Percentiles rank a stretch among this genome's conserved stretches.
phyloP scores from a whole-genome alignment of 2,797 vertebrate species.

The Myotis findleyi region DNA sequence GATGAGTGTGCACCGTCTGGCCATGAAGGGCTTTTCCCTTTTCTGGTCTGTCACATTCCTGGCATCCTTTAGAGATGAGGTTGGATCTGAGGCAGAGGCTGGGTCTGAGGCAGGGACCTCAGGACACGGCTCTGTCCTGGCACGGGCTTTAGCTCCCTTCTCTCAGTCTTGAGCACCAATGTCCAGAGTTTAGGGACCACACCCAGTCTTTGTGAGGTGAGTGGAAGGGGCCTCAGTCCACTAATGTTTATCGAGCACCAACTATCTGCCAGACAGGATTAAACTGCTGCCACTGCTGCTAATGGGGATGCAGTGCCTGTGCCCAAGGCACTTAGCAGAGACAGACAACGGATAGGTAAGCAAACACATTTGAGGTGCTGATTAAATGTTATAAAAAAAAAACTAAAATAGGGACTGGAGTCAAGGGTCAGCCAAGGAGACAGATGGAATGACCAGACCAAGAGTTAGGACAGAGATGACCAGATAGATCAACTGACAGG shows the following conservation, averaged over 20 bases:
- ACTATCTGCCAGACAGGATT: background rate
- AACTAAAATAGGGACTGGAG: background rate
- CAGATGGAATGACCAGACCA: conserved; percentile 7
- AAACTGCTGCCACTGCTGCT: too few relatives aligned
- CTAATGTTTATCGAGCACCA: background rate
- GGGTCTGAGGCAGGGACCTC: background rate
- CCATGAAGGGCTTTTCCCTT: background rate
- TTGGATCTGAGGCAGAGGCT: background rate
- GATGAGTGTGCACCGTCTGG: background rate
- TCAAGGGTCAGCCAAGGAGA: background rate
- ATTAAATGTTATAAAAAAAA: conserved; percentile 10
- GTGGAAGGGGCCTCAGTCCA: background rate
- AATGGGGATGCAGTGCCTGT: background rate
- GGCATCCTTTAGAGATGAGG: background rate
- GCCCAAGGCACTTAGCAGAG: background rate
- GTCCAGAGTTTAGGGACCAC: background rate
- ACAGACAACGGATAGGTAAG: background rate
- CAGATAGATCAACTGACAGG: background rate
- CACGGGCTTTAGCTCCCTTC: too few relatives aligned
- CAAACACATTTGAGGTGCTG: background rate
- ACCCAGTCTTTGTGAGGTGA: background rate
- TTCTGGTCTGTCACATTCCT: background rate
- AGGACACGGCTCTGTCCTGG: background rate
- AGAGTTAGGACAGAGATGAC: background rate
- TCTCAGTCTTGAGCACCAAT: background rate